Evolutionary conservation across 2,113 vertebrate species (phyloP), one percentile per base, ranked within the genome.

Genomic region (Eidolon helvum): DNA sequence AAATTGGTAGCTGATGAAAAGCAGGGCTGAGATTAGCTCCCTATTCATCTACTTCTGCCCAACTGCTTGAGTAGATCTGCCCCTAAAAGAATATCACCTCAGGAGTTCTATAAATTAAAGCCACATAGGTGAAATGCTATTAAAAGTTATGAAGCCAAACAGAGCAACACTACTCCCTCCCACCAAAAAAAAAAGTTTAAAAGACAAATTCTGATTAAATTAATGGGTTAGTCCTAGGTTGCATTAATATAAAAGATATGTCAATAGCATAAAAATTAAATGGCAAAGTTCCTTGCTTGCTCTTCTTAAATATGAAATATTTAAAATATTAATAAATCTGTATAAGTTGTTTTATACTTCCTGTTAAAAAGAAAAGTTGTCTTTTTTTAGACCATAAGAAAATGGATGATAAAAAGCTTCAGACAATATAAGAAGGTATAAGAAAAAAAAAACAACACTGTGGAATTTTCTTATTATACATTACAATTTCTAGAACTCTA

Each of bases 241-340:
- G 30, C 24, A 84, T 53, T 89, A 48, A 93, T 91, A 93, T 77
- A 79, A 94, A 94, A 94, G 80, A 69, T 22, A 57, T 89, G 74
- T 22, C 30, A 91, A 74, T 4, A 90, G 26, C 16, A 84, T 33
- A 43, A 53, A 82, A 69, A 78, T 79, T 50, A 78, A 91, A 90
- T 43, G 69, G 50, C 38, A 85, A 93, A 74, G 55, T 83, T 78
- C 45, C 68, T 87, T 82, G 61, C 4, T 87, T 87, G 68, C 53
- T 87, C 65, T 43, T 97, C 59, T 86, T 68, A 83, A 75, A 90
- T 18, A 72, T 63, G 59, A 91, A 91, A 24, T 86, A 74, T 92
- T 92, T 90, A 68, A 95, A 92, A 94, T 79, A 75, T 79, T 94
- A 89, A 93, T 2, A 96, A 94, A 80, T 21, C 33, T 82, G 66